phyloP scores from a whole-genome alignment of 2,888 invertebrate species.

The Drosophila demipolita region DNA sequence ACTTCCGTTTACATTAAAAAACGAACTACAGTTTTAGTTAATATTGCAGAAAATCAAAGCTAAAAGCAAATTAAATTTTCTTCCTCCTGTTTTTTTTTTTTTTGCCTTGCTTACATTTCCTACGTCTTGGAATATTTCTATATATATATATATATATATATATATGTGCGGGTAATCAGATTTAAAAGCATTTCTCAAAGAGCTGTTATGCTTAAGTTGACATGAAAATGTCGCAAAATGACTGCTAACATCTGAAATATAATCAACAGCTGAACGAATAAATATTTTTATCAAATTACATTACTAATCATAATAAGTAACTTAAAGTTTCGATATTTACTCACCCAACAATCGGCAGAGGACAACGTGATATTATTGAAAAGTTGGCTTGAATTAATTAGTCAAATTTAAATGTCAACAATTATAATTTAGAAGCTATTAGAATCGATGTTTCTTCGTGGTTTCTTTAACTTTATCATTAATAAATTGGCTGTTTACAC shows the following conservation, averaged over 20 bases:
- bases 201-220: constrained; percentile 16
- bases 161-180: constrained; percentile 23
- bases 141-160: not conserved
- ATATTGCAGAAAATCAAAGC: constrained; percentile 54
- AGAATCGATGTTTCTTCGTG: no score
- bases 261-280: not conserved
- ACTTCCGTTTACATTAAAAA: constrained; percentile 39
- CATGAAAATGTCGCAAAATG: constrained; percentile 16
- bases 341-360: not conserved
- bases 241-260: constrained; percentile 3
- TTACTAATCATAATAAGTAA: not conserved
- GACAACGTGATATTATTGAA: not conserved
- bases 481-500: not conserved
- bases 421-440: not conserved
- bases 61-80: constrained; percentile 45
- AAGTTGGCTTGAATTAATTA: not conserved
- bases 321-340: not conserved
- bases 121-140: not conserved
- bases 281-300: no score
- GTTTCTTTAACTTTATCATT: not conserved
- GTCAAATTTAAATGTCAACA: not conserved
- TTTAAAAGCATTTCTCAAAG: constrained; percentile 27
- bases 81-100: not conserved
- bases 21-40: constrained; percentile 39
- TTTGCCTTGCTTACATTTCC: constrained; percentile 2